Evolutionary conservation across 2,888 invertebrate genomes (phyloP).

Genomic region (Pogonocherus hispidulus): DNA sequence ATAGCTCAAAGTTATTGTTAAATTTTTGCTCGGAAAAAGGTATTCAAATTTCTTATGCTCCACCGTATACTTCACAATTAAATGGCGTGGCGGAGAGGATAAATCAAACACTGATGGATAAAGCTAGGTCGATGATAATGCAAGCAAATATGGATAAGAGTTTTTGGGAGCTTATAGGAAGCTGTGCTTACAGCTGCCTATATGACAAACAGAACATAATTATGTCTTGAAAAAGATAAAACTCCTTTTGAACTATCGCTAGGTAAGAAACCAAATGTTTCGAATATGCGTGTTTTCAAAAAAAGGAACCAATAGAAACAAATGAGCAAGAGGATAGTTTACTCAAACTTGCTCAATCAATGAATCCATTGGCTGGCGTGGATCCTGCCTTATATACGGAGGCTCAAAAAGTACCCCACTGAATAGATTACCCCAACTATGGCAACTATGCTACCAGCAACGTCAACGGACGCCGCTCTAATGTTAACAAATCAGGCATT

Average conservation of each 20-base stretch:
- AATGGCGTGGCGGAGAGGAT: constrained; percentile 40
- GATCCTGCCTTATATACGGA: no score
- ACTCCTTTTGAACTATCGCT: constrained; percentile 37
- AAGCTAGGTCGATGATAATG: constrained; percentile 36
- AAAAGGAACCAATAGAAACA: no score
- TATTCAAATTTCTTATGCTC: constrained; percentile 31
- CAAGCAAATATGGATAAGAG: constrained; percentile 28
- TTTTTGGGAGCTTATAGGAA: constrained; percentile 39
- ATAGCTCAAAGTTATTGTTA: not conserved
- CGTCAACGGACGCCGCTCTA: no score
- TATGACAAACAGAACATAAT: constrained; percentile 37
- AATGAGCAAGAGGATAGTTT: no score
- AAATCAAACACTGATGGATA: constrained; percentile 38
- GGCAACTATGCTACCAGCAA: no score
- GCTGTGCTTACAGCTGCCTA: constrained; percentile 38
- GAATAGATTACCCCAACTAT: no score
- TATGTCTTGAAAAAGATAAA: constrained; percentile 27
- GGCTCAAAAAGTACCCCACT: no score
- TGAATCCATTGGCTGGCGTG: no score
- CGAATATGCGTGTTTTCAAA: constrained; percentile 39
- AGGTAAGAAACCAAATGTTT: constrained; percentile 36
- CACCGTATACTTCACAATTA: constrained; percentile 36
- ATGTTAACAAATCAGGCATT: no score
- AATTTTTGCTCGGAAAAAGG: constrained; percentile 20
- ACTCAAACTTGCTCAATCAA: no score